Base-by-base conservation (phyloP, 2,113 vertebrate genomes). In the Platysternon megacephalum region DNA sequence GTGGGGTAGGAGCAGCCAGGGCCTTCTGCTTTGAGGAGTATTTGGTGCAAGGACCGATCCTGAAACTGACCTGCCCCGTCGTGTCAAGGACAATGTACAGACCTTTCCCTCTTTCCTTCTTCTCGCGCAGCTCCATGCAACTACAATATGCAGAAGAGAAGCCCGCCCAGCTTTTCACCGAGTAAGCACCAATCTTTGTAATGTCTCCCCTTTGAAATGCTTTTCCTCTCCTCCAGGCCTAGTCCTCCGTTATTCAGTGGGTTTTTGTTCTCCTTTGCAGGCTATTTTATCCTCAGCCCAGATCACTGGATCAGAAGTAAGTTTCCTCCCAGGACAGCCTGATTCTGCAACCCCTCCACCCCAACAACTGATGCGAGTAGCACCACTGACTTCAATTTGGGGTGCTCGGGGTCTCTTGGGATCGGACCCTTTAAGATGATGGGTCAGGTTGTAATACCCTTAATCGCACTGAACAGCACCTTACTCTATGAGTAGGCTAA, bases 271-370 rank as follows among this genome's bases (percentile, higher is more conserved):
- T 94, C 93, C 96, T 88, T 93, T 93, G 24, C 98, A 98, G 98
- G 84, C 96, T 94, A 46, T 94, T 82, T 90, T 98, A 98, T 95
- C 98, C 96, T 89, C 97, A 98, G 91, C 97, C 98, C 88, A 97
- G 95, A 95, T 90, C 94, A 48, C 90, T 98, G 82, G 95, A 97
- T 48, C 97, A 94, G 53, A 95, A 91, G 98, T 98, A 93, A 96
- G 97, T 87, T 42, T 44, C 68, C 86, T 92, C 84, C 91, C 91
- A 90, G 29, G 22, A 3, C 8, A 91, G 90, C 58, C 95, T 80
- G 42, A 32, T 28, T 0, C 0, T 85, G 84, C 58, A 84, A 29
- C 79, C 78, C 83, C 8, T 22, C 5, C 2, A 24, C 5, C 22
- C 65, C 65, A 16, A 8, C 35, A 35, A 16, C 29, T 35, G 58